Evolutionary conservation across 2,797 vertebrate species (phyloP), one percentile per base, ranked within the genome.

Genomic region (Amniataba percoides): DNA sequence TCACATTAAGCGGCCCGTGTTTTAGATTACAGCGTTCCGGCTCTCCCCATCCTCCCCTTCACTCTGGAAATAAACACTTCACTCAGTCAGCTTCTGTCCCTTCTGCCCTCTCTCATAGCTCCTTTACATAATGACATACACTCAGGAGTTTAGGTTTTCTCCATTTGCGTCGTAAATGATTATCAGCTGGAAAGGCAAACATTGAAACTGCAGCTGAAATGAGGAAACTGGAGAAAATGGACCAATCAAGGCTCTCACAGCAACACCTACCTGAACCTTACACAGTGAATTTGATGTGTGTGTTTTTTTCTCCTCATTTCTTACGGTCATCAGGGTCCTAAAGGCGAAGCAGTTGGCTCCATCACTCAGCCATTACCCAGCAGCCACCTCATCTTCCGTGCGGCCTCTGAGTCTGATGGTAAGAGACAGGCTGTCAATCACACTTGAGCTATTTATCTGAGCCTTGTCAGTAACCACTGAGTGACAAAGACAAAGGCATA

Each of bases 301-400:
- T 43, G 34, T 5, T 49, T 23, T 42, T 6, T 45, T 61, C 18
- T 19, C 14, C 68, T 48, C 76, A 19, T 72, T 45, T 74, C 34
- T 60, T 60, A 6, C 34, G 60, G 52, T 76, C 48, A 1, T 34
- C 87, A 99, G 98, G 98, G 98, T 87, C 98, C 98, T 67, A 99
- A 98, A 95, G 98, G 98, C 49, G 98, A 99, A 95, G 96, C 96
- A 8, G 98, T 99, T 81, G 98, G 98, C 71, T 99, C 98, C 74
- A 99, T 99, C 94, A 99, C 97, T 48, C 98, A 99, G 90, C 98
- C 98, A 0, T 93, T 99, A 92, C 98, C 98, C 88, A 96, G 98
- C 96, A 99, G 98, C 93, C 98, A 99, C 66, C 95, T 99, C 92
- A 99, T 99, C 90, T 97, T 99, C 91, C 95, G 98, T 42, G 98